Evolutionary conservation across 2,113 vertebrate species (phyloP).

Genomic region (Protobothrops mucrosquamatus): DNA sequence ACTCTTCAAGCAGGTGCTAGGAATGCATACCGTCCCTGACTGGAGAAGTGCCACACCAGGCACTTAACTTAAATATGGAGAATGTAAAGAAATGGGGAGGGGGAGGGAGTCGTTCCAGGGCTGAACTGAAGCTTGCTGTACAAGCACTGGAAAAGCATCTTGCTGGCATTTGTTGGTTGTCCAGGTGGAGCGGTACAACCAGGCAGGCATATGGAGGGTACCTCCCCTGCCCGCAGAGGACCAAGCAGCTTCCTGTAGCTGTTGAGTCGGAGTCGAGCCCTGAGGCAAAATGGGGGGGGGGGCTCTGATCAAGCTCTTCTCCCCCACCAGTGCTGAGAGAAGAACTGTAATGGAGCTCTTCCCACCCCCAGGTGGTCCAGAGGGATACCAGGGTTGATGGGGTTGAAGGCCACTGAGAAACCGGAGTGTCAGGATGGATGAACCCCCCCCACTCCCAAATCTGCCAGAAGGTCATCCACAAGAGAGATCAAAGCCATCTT

Average conservation of each 20-base stretch:
- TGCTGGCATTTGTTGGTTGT: neutral
- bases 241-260: neutral
- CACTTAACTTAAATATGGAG: neutral
- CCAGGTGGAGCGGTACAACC: neutral
- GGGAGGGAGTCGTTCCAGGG: neutral
- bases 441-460: rapidly evolving
- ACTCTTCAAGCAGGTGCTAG: neutral
- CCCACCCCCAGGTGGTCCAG: neutral
- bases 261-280: neutral
- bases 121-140: neutral
- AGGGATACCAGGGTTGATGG: neutral
- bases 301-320: neutral
- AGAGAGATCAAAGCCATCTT: neutral
- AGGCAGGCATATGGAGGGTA: neutral
- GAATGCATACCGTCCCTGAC: neutral
- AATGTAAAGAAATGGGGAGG: neutral
- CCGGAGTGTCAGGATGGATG: neutral
- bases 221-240: neutral
- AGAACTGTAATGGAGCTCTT: neutral
- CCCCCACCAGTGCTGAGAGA: neutral
- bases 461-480: neutral
- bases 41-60: neutral
- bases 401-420: neutral
- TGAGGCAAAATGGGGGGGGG: rapidly evolving
- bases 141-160: neutral